These are phyloP conservation scores for Euschistus heros DNA, from an alignment of 1,140 invertebrate species.

Conservation along the genomic window DNA sequence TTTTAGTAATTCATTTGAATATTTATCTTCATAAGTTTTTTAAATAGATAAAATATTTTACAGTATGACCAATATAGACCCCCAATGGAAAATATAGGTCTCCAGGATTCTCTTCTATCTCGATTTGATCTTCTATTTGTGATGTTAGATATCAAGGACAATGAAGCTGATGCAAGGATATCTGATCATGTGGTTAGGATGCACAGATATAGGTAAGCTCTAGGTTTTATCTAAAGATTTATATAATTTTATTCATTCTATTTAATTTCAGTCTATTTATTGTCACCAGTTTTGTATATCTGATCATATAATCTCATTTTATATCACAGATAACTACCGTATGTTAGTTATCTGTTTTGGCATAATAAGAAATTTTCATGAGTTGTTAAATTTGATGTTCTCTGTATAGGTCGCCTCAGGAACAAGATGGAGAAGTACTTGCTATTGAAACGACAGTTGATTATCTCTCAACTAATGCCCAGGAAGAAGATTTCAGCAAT, in stretches of 20 bases:
- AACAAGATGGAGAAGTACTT: slow-evolving; percentile 90
- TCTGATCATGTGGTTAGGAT: slow-evolving; percentile 95
- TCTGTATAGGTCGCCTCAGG: slow-evolving; percentile 56
- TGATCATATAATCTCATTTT: no score
- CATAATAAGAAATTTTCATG: background rate
- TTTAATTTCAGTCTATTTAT: slow-evolving; percentile 13
- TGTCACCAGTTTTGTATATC: background rate
- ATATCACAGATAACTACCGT: no score
- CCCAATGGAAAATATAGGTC: slow-evolving; percentile 98
- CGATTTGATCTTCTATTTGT: slow-evolving; percentile 99
- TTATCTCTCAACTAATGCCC: slow-evolving; percentile 68
- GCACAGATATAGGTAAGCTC: slow-evolving; percentile 72
- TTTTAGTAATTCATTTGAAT: no score
- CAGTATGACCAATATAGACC: slow-evolving; percentile 96
- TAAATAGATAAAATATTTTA: slow-evolving; percentile 36
- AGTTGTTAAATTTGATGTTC: background rate
- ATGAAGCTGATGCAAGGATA: slow-evolving; percentile 81
- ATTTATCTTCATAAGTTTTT: background rate
- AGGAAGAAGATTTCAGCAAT: slow-evolving; percentile 47
- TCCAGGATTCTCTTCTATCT: slow-evolving; percentile 95
- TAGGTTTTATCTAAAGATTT: no score
- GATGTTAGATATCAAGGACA: slow-evolving; percentile 84
- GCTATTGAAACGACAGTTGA: slow-evolving; percentile 69
- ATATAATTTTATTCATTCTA: background rate
- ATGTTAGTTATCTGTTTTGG: background rate